Evolutionary conservation across 2,113 vertebrate species (phyloP), one percentile per base, ranked within the genome.

Genomic region (Grus americana): DNA sequence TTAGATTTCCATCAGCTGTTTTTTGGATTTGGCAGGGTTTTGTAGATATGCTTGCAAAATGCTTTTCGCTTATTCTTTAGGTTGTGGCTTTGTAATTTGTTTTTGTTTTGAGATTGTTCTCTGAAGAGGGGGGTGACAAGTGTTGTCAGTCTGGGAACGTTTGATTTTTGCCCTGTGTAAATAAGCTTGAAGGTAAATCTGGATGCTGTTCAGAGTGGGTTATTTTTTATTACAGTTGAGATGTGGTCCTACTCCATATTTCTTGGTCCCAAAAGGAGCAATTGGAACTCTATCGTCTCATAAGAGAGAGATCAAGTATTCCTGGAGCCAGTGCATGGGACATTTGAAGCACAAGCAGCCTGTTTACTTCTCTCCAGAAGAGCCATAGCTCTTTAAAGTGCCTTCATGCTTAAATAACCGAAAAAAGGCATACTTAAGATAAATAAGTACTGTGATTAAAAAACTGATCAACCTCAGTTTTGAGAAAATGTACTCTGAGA

Each of bases 271-370:
- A 65, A 54, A 93, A 95, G 72, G 38, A 93, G 96, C 59, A 71
- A 79, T 81, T 97, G 58, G 81, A 92, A 93, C 59, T 75, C 58
- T 71, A 0, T 86, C 2, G 4, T 55, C 26, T 91, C 62, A 62
- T 65, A 4, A 54, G 52, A 83, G 83, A 91, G 52, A 83, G 83
- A 92, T 92, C 72, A 91, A 94, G 70, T 94, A 85, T 96, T 97
- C 54, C 73, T 89, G 91, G 58, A 76, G 72, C 34, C 54, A 90
- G 61, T 3, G 9, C 54, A 42, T 59, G 46, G 55, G 92, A 78
- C 71, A 34, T 92, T 30, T 76, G 90, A 79, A 85, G 76, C 80
- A 87, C 29, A 75, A 86, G 76, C 92, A 84, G 42, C n/a, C 72
- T 94, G 55, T 95, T 93, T 91, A 88, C 62, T 88, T 95, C 68